Evolutionary conservation across 1,140 invertebrate species (phyloP).

Genomic region (Aculops lycopersici): DNA sequence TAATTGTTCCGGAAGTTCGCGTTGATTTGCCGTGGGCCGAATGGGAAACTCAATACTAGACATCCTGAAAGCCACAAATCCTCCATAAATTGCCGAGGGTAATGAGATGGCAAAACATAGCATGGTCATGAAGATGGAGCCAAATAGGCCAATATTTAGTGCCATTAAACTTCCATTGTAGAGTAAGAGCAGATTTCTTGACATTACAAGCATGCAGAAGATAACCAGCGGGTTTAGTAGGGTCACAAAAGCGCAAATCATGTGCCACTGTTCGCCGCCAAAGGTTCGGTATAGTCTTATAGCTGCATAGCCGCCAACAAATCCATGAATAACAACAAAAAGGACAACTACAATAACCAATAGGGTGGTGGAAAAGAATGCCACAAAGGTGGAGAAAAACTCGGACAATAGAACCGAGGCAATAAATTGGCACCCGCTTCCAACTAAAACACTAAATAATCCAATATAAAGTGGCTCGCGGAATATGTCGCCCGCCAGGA

Average conservation of each 20-base stretch:
- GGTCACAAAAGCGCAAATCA: slow-evolving; percentile 21
- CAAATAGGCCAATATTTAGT: slow-evolving; percentile 1
- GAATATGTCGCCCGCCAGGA: slow-evolving; percentile 17
- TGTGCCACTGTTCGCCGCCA: slow-evolving; percentile 23
- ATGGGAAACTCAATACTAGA: slow-evolving; percentile 13
- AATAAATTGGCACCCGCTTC: slow-evolving; percentile 20
- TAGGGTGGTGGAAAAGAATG: slow-evolving; percentile 23
- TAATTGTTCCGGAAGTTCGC: background rate
- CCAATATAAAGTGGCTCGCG: slow-evolving; percentile 19
- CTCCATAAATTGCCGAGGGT: slow-evolving; percentile 22
- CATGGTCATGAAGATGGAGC: slow-evolving; percentile 18
- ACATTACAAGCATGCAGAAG: background rate
- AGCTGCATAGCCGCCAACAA: slow-evolving; percentile 21
- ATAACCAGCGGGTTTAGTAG: slow-evolving; percentile 20
- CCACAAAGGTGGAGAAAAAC: slow-evolving; percentile 23
- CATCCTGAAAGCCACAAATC: slow-evolving; percentile 24
- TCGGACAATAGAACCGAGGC: slow-evolving; percentile 21
- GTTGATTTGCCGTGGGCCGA: background rate
- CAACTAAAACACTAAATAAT: slow-evolving; percentile 20
- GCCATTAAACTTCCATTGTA: background rate
- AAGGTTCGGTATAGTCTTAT: slow-evolving; percentile 22
- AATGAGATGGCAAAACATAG: slow-evolving; percentile 23
- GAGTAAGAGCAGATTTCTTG: background rate
- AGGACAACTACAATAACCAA: slow-evolving; percentile 21
- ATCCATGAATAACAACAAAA: slow-evolving; percentile 22